phyloP scores from a whole-genome alignment of 1,140 invertebrate species.

The Neelides sp. region DNA sequence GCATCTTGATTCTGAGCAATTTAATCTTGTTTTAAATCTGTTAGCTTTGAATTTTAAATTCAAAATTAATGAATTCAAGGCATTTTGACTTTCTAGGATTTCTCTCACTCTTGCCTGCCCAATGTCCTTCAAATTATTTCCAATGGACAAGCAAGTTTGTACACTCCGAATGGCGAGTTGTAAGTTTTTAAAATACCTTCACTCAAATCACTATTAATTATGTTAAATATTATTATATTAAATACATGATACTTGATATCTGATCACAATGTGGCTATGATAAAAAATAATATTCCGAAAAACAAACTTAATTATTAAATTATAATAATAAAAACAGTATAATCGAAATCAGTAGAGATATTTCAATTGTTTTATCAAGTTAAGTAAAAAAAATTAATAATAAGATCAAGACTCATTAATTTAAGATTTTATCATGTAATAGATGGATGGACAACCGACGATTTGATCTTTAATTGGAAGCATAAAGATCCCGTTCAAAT shows the following conservation, averaged over 20 bases:
- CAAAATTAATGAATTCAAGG: neutral
- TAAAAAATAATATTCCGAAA: neutral
- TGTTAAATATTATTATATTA: too few relatives aligned
- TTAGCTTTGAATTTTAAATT: constrained; percentile 2
- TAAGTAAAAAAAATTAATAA: neutral
- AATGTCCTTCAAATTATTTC: constrained; percentile 41
- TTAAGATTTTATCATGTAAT: neutral
- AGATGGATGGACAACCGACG: constrained; percentile 36
- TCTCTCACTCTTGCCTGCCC: constrained; percentile 39
- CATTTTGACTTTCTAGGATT: constrained; percentile 32
- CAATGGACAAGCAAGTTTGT: constrained; percentile 40
- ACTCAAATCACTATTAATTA: too few relatives aligned
- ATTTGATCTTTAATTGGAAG: constrained; percentile 37
- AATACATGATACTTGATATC: too few relatives aligned
- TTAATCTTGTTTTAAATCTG: constrained; percentile 2
- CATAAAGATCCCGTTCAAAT: constrained; percentile 34
- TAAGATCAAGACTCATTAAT: neutral
- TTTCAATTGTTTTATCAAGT: constrained; percentile 1
- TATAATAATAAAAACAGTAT: neutral
- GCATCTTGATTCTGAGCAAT: neutral
- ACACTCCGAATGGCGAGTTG: constrained; percentile 40
- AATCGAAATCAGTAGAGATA: neutral
- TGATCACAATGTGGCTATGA: too few relatives aligned
- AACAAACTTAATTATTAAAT: neutral
- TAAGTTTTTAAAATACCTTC: constrained; percentile 36